Conservation (phyloP, 2,797 vertebrate species). For the Poeciliopsis turneri region DNA sequence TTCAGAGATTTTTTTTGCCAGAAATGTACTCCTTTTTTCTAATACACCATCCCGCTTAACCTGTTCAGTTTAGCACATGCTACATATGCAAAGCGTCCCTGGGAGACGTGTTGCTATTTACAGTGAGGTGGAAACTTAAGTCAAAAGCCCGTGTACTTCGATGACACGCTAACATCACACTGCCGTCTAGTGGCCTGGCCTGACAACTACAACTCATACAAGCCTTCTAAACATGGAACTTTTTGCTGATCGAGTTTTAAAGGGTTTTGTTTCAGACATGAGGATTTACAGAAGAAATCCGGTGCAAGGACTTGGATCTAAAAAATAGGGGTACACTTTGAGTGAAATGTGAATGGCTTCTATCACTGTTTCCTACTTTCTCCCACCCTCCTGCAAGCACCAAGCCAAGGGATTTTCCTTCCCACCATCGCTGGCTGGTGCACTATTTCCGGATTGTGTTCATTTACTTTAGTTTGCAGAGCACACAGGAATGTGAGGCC, state of each 20-base stretch:
- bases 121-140: no score
- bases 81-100: no score
- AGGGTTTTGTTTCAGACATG: not conserved
- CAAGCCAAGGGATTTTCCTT: slow-evolving; percentile 76
- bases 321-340: slow-evolving; percentile 27
- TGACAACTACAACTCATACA: no score
- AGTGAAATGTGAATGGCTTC: slow-evolving; percentile 53
- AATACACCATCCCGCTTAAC: no score
- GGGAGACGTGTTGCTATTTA: no score
- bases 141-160: no score
- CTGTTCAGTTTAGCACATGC: no score
- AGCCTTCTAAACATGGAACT: no score
- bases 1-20: no score
- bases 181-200: no score
- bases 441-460: slow-evolving; percentile 80
- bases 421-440: slow-evolving; percentile 73
- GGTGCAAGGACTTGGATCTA: slow-evolving; percentile 21
- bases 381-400: slow-evolving; percentile 60
- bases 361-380: slow-evolving; percentile 40
- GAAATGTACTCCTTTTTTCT: no score
- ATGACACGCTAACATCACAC: no score
- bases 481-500: slow-evolving; percentile 74
- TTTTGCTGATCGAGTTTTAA: not conserved
- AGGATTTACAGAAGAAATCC: slow-evolving; percentile 17
- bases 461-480: slow-evolving; percentile 71